Base-by-base conservation (phyloP, 1,140 invertebrate genomes). In the Caenorhabditis inopinata region DNA sequence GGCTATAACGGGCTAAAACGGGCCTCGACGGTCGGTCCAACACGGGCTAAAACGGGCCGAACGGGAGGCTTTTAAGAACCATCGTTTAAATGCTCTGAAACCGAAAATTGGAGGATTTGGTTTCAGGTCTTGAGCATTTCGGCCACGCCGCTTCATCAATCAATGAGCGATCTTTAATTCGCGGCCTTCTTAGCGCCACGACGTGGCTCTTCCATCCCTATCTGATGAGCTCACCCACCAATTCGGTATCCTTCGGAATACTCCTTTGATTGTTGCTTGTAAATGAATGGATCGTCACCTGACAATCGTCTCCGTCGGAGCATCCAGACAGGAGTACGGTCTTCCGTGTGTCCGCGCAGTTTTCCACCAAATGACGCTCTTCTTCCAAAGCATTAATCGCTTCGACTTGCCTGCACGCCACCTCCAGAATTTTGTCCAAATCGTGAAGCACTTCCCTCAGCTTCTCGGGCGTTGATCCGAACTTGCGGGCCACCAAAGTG, bases 401-500 rank as follows among this genome's bases (percentile, higher is more conserved):
- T n/a, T 58, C 58, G 0, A 32, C 32, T 42, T 68, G 25, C 21
- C 38, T 23, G n/a, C 32, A 42, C 7, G 58, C 58, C 2, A 68
- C 58, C 32, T 68, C 58, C 58, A 68, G 32, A 21, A 68, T 68
- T 18, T 68, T 68, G 21, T 68, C 58, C 29, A 68, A 21, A 68
- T 68, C 58, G 11, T 42, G 58, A 6, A 68, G 7, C n/a, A 68
- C 58, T 23, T 68, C 58, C n/a, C 58, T 11, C 11, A 68, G 32
- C 23, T 68, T 68, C 32, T 68, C 58, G 11, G 58, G 58, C 5
- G 58, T 68, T 3, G 32, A 38, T n/a, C 76, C 80, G 32, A 81
- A 81, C 18, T 81, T 75, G 23, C 74, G 29, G 21, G 80, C 80
- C 21, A 81, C 80, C 45, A 81, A 14, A 0, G 35, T 46, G 0